Conservation (phyloP, 2,888 invertebrate genomes). For the Aphidius colemani region DNA sequence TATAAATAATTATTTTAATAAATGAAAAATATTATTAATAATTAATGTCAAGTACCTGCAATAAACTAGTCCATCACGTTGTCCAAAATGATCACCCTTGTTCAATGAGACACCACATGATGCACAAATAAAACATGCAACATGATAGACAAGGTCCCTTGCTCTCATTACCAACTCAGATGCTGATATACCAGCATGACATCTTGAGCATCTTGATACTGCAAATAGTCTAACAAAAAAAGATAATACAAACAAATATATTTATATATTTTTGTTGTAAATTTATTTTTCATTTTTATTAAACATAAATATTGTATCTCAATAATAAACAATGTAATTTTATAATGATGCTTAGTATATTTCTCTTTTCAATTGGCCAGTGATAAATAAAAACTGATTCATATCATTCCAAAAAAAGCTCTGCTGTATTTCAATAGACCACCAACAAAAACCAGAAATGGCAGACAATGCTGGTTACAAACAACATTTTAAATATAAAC, state of each 20-base stretch:
- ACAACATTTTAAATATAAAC: slow-evolving; percentile 29
- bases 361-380: background rate
- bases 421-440: slow-evolving; percentile 38
- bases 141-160: slow-evolving; percentile 83
- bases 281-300: background rate
- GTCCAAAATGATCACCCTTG: slow-evolving; percentile 90
- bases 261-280: background rate
- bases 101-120: slow-evolving; percentile 81
- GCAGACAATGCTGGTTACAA: slow-evolving; percentile 36
- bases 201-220: slow-evolving; percentile 83
- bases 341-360: background rate
- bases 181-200: slow-evolving; percentile 81
- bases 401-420: slow-evolving; percentile 28
- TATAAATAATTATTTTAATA: background rate
- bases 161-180: slow-evolving; percentile 92
- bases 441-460: slow-evolving; percentile 36
- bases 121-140: slow-evolving; percentile 87
- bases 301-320: background rate
- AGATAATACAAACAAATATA: background rate
- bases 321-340: background rate
- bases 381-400: slow-evolving; percentile 26
- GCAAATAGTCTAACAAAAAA: slow-evolving; percentile 74
- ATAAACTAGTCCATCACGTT: slow-evolving; percentile 80
- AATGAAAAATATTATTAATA: no score
- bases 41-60: slow-evolving; percentile 62